Evolutionary conservation across 2,797 vertebrate genomes (phyloP).

Genomic region (Melopsittacus undulatus): DNA sequence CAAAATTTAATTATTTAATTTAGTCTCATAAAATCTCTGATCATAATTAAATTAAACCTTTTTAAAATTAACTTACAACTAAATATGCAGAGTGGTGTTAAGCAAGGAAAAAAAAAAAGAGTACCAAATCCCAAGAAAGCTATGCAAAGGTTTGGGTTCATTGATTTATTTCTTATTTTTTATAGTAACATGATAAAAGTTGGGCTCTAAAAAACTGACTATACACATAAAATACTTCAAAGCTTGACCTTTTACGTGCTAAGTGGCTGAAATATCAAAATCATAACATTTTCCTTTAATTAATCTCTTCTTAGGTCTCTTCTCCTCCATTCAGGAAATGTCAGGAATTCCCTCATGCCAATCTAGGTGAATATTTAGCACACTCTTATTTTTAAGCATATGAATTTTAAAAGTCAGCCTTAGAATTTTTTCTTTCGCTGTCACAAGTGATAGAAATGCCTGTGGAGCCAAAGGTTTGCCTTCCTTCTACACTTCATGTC

Average conservation of each 20-base stretch:
- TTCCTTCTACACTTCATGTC: background rate
- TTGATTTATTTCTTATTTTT: background rate
- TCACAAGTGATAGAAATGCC: background rate
- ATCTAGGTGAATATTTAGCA: background rate
- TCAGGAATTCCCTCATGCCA: background rate
- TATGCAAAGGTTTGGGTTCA: background rate
- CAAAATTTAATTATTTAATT: background rate
- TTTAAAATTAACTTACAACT: background rate
- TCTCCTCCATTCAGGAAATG: background rate
- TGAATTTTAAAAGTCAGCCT: background rate
- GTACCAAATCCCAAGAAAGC: background rate
- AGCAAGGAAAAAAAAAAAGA: background rate
- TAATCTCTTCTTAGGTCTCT: background rate
- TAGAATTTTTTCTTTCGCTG: background rate
- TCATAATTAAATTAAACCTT: background rate
- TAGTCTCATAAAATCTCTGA: background rate
- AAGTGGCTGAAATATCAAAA: background rate
- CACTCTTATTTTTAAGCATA: background rate
- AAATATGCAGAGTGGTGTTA: background rate
- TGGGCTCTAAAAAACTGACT: background rate
- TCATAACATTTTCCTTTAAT: background rate
- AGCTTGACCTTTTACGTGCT: background rate
- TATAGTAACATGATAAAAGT: background rate
- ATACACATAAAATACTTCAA: background rate
- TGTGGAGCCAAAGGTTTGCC: background rate